phyloP scores from a whole-genome alignment of 2,797 vertebrate genomes.

The Rhinogobio ventralis region DNA sequence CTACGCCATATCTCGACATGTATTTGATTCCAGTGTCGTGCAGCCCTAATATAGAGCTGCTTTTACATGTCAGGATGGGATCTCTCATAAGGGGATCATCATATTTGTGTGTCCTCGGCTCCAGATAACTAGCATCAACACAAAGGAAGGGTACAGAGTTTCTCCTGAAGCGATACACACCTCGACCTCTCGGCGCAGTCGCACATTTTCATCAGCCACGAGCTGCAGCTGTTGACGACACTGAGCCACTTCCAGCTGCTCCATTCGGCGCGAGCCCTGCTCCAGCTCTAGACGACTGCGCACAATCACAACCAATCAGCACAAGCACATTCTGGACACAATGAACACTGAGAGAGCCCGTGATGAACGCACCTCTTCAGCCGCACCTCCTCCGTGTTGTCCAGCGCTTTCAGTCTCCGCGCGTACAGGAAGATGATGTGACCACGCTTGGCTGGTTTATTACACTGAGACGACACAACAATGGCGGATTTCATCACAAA shows the following conservation, averaged over 20 bases:
- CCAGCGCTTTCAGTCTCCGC: conserved; percentile 85
- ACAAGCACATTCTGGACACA: not conserved
- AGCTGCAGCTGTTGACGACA: conserved; percentile 90
- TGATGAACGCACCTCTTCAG: conserved; percentile 84
- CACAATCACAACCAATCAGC: not conserved
- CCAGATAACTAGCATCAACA: not conserved
- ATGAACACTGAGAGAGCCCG: not conserved
- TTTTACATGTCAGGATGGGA: not conserved
- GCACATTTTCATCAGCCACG: conserved; percentile 85
- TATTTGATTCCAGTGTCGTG: no score
- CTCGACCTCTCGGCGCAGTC: conserved; percentile 85
- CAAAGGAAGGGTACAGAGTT: not conserved
- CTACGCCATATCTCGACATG: no score
- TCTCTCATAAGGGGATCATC: not conserved
- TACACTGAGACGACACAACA: conserved; percentile 81
- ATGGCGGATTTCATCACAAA: not conserved
- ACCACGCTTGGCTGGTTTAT: conserved; percentile 90
- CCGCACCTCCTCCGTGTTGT: conserved; percentile 89
- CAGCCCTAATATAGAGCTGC: not conserved
- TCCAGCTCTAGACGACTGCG: conserved; percentile 87
- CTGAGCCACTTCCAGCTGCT: conserved; percentile 91
- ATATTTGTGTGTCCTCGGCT: not conserved
- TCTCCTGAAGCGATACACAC: conserved; percentile 66
- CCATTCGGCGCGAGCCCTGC: conserved; percentile 84
- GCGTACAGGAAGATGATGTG: conserved; percentile 94